Base-by-base conservation (phyloP, 2,888 invertebrate genomes). In the Drosophila mayaguana region DNA sequence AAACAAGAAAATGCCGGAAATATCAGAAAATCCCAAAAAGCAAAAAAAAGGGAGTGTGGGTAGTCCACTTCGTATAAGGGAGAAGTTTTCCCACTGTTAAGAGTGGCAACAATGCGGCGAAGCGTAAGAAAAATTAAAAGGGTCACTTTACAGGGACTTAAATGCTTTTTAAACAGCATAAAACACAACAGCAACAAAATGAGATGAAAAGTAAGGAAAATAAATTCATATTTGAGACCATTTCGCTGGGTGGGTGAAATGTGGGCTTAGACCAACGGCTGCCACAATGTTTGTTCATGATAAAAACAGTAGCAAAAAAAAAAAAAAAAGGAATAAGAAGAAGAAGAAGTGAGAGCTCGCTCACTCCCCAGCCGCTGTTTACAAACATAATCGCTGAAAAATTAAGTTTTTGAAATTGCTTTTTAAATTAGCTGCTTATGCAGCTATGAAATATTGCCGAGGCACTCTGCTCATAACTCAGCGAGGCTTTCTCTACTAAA, bases 371-470 rank as follows among this genome's bases (percentile, higher is more conserved):
- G 65, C 50, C 59, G 73, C 67, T 91, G 90, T 91, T 91, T 91
- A 91, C 81, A 82, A 75, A 89, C 80, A 81, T 91, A 92, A 91
- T 91, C 91, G 88, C 84, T 84, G 83, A 90, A 90, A 91, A 91
- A 91, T 91, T 92, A 91, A 91, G 92, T 91, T 91, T 81, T 70
- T 88, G 83, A 91, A 92, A 92, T 92, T 92, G 91, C 90, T 91
- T 91, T 91, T 90, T 89, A 90, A 90, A 90, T 90, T 85, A 84
- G 77, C 82, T 81, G 80, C 80, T 81, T 80, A 82, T 80, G 69
- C 75, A 74, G 81, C 86, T 81, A 75, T 67, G 73, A 83, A 80
- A 89, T 82, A 83, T 71, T 54, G 46, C 56, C 65, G 45, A n/a
- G 36, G 63, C 50, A 55, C 57, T 76, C 67, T 50, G 51, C 36